Base-by-base conservation (phyloP, 2,888 invertebrate genomes). In the Tetramorium bicarinatum region DNA sequence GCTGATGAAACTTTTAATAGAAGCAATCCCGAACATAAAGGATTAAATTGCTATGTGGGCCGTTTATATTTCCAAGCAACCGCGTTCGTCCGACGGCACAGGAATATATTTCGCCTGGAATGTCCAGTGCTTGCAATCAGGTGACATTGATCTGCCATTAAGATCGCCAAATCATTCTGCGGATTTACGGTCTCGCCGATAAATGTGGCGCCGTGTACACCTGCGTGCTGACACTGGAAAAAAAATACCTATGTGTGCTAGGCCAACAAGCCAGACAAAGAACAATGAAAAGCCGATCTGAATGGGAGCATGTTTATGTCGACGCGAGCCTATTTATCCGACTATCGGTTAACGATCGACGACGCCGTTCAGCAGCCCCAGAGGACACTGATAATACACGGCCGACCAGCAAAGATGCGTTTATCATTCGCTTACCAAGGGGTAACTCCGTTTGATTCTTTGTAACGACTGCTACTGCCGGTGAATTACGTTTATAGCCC, bases 291-390 rank as follows among this genome's bases (percentile, higher is more conserved):
- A 59, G 34, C 56, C 69, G 69, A 77, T 77, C 21, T 47, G 47
- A 56, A 38, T 44, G n/a, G 52, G 25, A 71, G 25, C 59, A 71
- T 72, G 72, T 80, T 82, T 74, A 82, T 77, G 81, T 69, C 61
- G 56, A 66, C 54, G 34, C 9, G 56, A 49, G 83, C 52, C 84
- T 66, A 81, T 84, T 82, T 86, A 76, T 86, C 59, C 54, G 69
- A 62, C 82, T 87, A 87, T 87, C 83, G 74, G 81, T 82, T 86
- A 89, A 89, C 87, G 83, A 85, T 89, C 85, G 85, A 85, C 81
- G 86, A 85, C 85, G 74, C 71, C 76, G 66, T 47, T 62, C 74
- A 52, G 77, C 34, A 61, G 71, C 83, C 87, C 74, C 49, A 47
- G 76, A 80, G 83, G 76, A 86, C 79, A 66, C 38, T 59, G 61